A percentile compares a stretch with the other conserved stretches of the same genome.
Evolutionary conservation across 2,113 vertebrate species (phyloP).

Genomic region (Calidris pugnax): DNA sequence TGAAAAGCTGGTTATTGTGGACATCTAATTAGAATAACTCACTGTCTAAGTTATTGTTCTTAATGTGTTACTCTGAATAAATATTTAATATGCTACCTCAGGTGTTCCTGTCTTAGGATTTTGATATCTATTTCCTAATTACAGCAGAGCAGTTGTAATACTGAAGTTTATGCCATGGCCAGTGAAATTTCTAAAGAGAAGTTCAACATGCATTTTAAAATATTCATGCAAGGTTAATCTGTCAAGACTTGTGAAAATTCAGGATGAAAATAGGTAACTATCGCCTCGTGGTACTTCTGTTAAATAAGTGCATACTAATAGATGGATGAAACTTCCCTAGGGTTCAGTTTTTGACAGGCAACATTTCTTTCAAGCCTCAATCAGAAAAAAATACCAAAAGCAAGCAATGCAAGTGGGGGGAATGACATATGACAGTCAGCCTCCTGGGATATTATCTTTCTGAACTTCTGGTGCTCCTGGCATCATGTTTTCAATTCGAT

Average conservation of each 20-base stretch:
- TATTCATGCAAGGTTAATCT: constrained; percentile 50
- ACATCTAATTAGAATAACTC: constrained; percentile 55
- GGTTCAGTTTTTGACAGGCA: not conserved
- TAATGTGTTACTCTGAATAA: constrained; percentile 54
- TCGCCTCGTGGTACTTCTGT: not conserved
- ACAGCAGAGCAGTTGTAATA: constrained; percentile 6
- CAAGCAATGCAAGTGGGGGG: not conserved
- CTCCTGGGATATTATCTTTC: not conserved
- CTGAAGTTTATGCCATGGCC: not conserved
- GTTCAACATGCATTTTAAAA: not conserved
- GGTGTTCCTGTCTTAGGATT: constrained; percentile 48
- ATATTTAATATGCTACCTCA: constrained; percentile 64
- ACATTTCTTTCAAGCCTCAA: not conserved
- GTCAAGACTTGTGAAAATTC: constrained; percentile 3
- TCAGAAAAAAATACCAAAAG: not conserved
- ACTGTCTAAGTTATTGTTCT: constrained; percentile 37
- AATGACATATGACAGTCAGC: not conserved
- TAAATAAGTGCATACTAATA: not conserved
- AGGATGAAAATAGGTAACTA: not conserved
- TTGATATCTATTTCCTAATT: constrained; percentile 57
- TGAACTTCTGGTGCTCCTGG: not conserved
- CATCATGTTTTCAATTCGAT: not conserved
- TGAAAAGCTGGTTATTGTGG: constrained; percentile 40
- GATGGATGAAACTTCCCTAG: not conserved
- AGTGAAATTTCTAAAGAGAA: constrained; percentile 4